A percentile compares a stretch with the other conserved stretches of the same genome.
Conservation (phyloP, 2,888 invertebrate species). For the Panopea generosa region DNA sequence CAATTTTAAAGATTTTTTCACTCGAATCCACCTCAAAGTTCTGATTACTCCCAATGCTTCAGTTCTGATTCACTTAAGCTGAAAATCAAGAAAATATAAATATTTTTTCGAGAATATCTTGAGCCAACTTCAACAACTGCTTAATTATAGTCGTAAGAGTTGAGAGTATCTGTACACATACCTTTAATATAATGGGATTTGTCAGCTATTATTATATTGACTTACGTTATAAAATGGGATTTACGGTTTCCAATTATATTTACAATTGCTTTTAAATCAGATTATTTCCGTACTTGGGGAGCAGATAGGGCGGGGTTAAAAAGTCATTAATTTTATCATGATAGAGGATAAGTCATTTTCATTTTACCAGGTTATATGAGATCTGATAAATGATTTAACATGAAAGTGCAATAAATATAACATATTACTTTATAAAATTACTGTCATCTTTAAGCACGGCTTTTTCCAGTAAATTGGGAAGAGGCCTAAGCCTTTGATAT, state of each 20-base stretch:
- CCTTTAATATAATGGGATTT: too few relatives aligned
- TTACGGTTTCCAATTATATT: conserved; percentile 31
- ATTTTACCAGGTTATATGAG: not conserved
- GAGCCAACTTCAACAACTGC: too few relatives aligned
- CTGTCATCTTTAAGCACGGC: not conserved
- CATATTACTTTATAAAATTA: not conserved
- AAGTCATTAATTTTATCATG: conserved; percentile 5
- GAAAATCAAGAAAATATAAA: too few relatives aligned
- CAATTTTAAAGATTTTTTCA: too few relatives aligned
- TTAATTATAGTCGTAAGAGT: too few relatives aligned
- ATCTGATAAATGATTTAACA: not conserved
- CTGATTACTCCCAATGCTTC: too few relatives aligned
- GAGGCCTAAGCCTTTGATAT: too few relatives aligned
- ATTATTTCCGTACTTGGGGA: not conserved
- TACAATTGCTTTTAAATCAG: conserved; percentile 19
- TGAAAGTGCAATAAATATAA: not conserved
- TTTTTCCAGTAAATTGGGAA: too few relatives aligned
- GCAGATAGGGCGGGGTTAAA: conserved; percentile 12
- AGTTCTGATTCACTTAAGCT: too few relatives aligned
- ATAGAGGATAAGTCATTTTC: not conserved
- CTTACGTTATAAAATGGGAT: conserved; percentile 39
- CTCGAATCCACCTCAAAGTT: too few relatives aligned
- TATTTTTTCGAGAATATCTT: too few relatives aligned
- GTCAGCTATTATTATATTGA: conserved; percentile 13
- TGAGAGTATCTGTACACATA: too few relatives aligned